Evolutionary conservation across 2,797 vertebrate genomes (phyloP).

Genomic region (Cirrhinus molitorella): DNA sequence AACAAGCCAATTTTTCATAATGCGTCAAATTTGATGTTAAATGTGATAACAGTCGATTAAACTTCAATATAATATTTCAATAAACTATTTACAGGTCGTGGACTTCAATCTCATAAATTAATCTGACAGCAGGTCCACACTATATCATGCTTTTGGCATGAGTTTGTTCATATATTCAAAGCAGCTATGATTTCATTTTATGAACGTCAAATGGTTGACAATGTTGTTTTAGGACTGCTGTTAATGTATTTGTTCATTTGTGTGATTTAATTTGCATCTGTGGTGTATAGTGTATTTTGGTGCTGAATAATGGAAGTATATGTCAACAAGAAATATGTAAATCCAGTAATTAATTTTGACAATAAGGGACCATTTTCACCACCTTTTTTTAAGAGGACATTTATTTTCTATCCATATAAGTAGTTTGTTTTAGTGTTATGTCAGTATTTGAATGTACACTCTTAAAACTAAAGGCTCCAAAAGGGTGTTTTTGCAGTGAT

Average conservation of each 20-base stretch:
- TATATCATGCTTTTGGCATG: not conserved
- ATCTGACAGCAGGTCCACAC: not conserved
- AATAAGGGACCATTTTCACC: not conserved
- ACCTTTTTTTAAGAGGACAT: not conserved
- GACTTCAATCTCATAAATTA: not conserved
- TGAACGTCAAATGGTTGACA: not conserved
- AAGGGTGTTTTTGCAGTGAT: no score
- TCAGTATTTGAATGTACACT: not conserved
- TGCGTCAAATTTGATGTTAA: not conserved
- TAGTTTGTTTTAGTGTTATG: no score
- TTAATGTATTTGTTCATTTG: not conserved
- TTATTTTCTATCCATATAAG: not conserved
- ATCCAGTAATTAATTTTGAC: not conserved
- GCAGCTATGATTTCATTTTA: not conserved
- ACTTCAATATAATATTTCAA: not conserved
- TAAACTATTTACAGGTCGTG: constrained; percentile 6
- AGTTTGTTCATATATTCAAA: not conserved
- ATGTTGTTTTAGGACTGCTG: not conserved
- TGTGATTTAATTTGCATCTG: not conserved
- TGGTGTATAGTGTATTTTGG: not conserved
- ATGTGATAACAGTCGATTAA: not conserved
- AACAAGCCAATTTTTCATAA: not conserved
- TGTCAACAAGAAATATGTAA: no score
- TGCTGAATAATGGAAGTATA: not conserved
- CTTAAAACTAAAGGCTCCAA: no score